Evolutionary conservation across 1,140 invertebrate genomes (phyloP), one percentile per base, ranked within the genome.

Genomic region (Elymnias hypermnestra): DNA sequence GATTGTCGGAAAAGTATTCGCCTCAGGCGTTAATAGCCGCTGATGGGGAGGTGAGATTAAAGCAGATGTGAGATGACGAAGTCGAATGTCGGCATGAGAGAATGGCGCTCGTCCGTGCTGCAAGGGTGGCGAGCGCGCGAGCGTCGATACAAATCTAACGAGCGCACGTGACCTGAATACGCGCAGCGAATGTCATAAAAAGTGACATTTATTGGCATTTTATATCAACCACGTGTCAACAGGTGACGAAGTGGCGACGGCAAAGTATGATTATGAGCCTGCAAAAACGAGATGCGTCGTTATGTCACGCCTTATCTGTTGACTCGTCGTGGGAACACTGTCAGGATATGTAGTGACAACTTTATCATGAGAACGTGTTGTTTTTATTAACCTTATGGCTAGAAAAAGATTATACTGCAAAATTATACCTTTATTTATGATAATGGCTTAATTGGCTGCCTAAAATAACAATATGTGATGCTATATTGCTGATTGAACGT

Each of bases 131-230:
- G 31, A n/a, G 40, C 64, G 57, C 55, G 46, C 43, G 31, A 26
- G 59, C 64, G 44, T 67, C 68, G 77, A 83, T 83, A 76, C 60
- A 53, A 53, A 82, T 79, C 75, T 72, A 64, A 50, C 63, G 43
- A 21, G 37, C 69, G 72, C 71, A 75, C 81, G 81, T 84, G 81
- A 84, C 73, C 35, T 54, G 77, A 72, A 78, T 79, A 46, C 72
- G 53, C 46, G 41, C 57, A 43, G 58, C 51, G 61, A 59, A 59
- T 57, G 54, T 81, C 75, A 79, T 81, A 84, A 84, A 81, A 81
- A 82, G 79, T 81, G 81, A 84, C 77, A 72, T 81, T 84, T 81
- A 84, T 84, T 84, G 72, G 74, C 69, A 64, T 72, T 77, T 84
- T 78, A 82, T 81, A 82, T 77, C 76, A 82, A 72, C 73, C 61